Base-by-base conservation (phyloP, 2,797 vertebrate genomes). In the Hirundo rustica region DNA sequence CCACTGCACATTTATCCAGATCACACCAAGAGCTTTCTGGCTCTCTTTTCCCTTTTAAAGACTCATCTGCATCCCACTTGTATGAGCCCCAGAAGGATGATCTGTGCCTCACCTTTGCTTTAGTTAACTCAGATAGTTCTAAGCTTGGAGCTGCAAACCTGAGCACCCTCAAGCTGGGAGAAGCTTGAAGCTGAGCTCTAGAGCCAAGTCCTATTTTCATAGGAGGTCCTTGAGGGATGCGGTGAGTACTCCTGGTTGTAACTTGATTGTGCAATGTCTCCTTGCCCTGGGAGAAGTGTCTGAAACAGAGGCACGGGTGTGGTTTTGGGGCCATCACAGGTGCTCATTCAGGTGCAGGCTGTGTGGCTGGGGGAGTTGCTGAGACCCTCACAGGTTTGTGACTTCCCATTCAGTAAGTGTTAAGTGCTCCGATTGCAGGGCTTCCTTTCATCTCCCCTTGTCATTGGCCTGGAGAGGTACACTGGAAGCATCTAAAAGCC, bases 251-350 rank as follows among this genome's bases (percentile, higher is more conserved):
- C 68, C 38, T n/a, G 50, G 32, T 40, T 4, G 2, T 73, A 60
- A 25, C 51, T 70, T 29, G 9, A 3, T 13, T 64, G 57, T 34
- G 10, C 0, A 0, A 1, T 14, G 11, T 38, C 32, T 67, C 38
- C 6, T 38, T 42, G 7, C 25, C 22, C 57, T 70, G 9, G 40
- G 26, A 61, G 26, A 36, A 71, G 4, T 16, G 11, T 38, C 54
- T 72, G 40, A 44, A 79, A 16, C 14, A 8, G 34, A 81, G 36
- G 25, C 16, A 17, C 27, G 6, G 22, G 6, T 67, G 30, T 42
- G 47, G 36, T 44, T 80, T 7, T 74, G 44, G 13, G 47, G 51
- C 22, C 2, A 1, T 51, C 62, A 25, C n/a, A 45, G 34, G 21
- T 50, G 29, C 15, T 85, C 7, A 10, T 30, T 70, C 14, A 17